Percentiles rank a stretch among this genome's conserved stretches.
Conservation (phyloP, 2,797 vertebrate species). For the Galagoides demidoff region DNA sequence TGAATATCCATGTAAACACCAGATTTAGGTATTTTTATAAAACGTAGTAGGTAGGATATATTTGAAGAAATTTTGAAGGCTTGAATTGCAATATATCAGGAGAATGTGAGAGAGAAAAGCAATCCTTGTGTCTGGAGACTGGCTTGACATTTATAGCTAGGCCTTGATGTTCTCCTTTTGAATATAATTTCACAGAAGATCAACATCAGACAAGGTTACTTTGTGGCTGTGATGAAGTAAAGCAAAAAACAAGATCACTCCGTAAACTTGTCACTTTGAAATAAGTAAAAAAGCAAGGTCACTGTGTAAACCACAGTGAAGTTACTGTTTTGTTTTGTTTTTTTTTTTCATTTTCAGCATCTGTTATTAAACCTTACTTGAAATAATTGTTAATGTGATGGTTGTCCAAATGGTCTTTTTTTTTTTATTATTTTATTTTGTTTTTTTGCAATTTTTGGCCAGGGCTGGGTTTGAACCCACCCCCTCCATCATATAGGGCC, state of each 20-base stretch:
- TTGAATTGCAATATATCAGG: neutral
- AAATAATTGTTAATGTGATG: neutral
- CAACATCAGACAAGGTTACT: neutral
- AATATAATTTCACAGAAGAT: conserved; percentile 1
- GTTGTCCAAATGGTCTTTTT: neutral
- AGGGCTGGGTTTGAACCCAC: too few relatives aligned
- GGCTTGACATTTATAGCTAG: neutral
- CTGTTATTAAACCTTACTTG: neutral
- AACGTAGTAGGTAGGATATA: neutral
- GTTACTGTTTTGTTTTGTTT: neutral
- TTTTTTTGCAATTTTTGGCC: too few relatives aligned
- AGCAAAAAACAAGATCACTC: neutral
- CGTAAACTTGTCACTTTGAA: neutral
- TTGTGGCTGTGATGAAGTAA: neutral
- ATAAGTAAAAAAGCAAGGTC: neutral
- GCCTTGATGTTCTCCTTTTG: neutral
- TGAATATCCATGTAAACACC: neutral
- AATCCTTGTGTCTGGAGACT: neutral
- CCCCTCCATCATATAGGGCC: too few relatives aligned
- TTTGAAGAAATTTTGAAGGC: conserved; percentile 32
- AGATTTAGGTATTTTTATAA: neutral
- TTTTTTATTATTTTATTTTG: too few relatives aligned
- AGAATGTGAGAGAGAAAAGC: neutral
- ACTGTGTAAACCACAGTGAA: neutral
- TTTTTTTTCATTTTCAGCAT: neutral